Conservation (phyloP, 2,113 vertebrate genomes). For the Trichomycterus rosablanca region DNA sequence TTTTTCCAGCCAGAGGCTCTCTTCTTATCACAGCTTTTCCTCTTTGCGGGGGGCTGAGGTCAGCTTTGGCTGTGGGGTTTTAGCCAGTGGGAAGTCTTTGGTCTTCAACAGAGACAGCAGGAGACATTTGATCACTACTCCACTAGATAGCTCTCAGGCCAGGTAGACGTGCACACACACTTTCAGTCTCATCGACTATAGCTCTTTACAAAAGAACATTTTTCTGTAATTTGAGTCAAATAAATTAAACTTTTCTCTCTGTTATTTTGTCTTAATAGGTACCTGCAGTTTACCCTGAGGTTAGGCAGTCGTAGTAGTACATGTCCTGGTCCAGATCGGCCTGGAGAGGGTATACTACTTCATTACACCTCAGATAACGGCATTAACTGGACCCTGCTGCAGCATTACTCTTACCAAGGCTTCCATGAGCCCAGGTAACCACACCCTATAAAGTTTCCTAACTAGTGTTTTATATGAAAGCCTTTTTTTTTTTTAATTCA, state of each 20-base stretch:
- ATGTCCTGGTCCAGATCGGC: conserved; percentile 89
- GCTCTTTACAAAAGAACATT: no score
- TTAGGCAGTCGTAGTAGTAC: conserved; percentile 94
- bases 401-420: conserved; percentile 89
- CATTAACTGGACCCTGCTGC: conserved; percentile 93
- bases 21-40: conserved; percentile 96
- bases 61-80: conserved; percentile 92
- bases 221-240: no score
- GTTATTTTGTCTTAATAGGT: no score
- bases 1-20: conserved; percentile 85
- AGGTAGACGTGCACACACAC: conserved; percentile 65
- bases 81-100: conserved; percentile 92
- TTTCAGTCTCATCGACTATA: no score
- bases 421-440: conserved; percentile 92
- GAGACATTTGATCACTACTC: conserved; percentile 86
- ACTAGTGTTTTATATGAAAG: no score
- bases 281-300: conserved; percentile 91
- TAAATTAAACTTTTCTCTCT: no score
- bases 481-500: no score
- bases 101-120: conserved; percentile 94
- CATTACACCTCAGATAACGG: conserved; percentile 95
- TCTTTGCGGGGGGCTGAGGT: conserved; percentile 93
- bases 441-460: no score
- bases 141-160: conserved; percentile 94
- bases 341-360: conserved; percentile 90